Percentiles rank a stretch among this genome's conserved stretches.
Evolutionary conservation across 2,113 vertebrate genomes (phyloP).

Genomic region (Maccullochella peelii): DNA sequence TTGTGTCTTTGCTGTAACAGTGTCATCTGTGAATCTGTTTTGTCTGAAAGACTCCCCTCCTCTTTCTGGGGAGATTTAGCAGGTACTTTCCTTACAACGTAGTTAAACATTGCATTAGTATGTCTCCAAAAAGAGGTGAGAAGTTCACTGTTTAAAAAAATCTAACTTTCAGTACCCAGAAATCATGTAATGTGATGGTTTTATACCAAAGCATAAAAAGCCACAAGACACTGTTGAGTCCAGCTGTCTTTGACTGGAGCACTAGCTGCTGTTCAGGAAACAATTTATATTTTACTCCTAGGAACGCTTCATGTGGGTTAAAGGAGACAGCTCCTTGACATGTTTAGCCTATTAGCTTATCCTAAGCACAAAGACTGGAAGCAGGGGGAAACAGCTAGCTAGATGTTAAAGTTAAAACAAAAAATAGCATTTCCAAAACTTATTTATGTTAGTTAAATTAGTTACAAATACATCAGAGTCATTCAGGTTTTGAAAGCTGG

Average conservation of each 20-base stretch:
- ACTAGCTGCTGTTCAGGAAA: slow-evolving; percentile 31
- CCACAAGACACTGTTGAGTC: not conserved
- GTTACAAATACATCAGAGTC: no score
- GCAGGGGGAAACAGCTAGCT: no score
- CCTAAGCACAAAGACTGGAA: no score
- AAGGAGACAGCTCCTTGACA: not conserved
- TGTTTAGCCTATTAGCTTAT: no score
- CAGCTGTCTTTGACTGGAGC: slow-evolving; percentile 38
- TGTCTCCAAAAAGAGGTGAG: not conserved
- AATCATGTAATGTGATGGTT: slow-evolving; percentile 40
- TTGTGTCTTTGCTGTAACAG: slow-evolving; percentile 1
- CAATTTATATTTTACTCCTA: slow-evolving; percentile 3
- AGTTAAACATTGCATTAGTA: not conserved
- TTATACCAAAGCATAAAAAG: slow-evolving; percentile 26
- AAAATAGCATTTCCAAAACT: no score
- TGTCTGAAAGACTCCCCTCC: not conserved
- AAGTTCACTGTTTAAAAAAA: not conserved
- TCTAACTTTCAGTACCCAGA: slow-evolving; percentile 16
- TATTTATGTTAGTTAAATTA: no score
- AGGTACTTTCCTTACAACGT: not conserved
- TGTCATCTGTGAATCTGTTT: slow-evolving; percentile 7
- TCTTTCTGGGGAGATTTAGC: not conserved
- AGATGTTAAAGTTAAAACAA: no score
- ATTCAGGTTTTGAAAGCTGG: no score
- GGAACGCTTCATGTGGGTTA: not conserved